Evolutionary conservation across 2,888 invertebrate genomes (phyloP).

Genomic region (Caenorhabditis imperialis): DNA sequence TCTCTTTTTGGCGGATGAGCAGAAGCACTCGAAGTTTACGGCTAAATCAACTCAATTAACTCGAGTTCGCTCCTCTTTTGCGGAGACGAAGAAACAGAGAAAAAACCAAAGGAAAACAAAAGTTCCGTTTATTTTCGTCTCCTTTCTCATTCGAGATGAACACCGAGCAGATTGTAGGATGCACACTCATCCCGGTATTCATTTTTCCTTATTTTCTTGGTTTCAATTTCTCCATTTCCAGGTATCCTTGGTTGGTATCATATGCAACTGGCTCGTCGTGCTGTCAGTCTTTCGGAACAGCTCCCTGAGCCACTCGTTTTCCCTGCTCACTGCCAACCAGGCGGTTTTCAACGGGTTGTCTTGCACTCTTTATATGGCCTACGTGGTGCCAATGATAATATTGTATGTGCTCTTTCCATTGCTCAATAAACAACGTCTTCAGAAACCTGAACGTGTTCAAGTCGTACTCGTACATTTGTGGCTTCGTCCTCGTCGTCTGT

Average conservation of each 20-base stretch:
- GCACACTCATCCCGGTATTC: background rate
- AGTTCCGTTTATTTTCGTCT: too few species aligned
- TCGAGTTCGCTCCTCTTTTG: too few species aligned
- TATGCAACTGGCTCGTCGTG: constrained; percentile 14
- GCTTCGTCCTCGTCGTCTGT: background rate
- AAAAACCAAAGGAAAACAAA: too few species aligned
- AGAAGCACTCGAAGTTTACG: too few species aligned
- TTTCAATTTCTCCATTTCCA: background rate
- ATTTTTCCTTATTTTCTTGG: background rate
- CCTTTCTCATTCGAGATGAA: too few species aligned
- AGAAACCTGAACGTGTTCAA: background rate
- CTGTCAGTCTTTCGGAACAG: background rate
- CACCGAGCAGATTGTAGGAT: constrained; percentile 1
- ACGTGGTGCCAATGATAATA: background rate
- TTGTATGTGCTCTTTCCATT: background rate
- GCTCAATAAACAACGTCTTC: too few species aligned
- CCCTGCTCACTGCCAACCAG: background rate
- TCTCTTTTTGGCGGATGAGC: too few species aligned
- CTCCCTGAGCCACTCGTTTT: constrained; percentile 9
- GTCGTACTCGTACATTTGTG: background rate
- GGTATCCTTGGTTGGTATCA: constrained; percentile 1
- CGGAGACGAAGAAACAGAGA: too few species aligned
- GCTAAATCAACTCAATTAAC: too few species aligned
- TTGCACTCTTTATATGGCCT: background rate
- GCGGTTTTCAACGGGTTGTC: background rate